Percentiles rank a stretch among this genome's conserved stretches.
Evolutionary conservation across 2,797 vertebrate species (phyloP).

Genomic region (Choloepus didactylus): DNA sequence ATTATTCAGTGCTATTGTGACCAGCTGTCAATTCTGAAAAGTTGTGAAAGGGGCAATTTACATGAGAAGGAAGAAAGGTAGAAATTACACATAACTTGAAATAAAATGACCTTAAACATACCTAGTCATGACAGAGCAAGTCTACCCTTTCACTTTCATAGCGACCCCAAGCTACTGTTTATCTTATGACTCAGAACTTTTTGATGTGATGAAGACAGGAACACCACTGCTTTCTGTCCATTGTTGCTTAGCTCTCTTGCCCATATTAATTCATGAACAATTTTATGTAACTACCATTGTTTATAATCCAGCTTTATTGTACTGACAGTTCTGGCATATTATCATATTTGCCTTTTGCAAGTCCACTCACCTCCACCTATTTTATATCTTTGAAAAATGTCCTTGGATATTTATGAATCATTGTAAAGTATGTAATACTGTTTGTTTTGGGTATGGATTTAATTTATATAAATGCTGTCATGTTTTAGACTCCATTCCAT

Average conservation of each 20-base stretch:
- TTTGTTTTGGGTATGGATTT: neutral
- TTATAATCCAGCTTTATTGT: neutral
- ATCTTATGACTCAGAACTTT: neutral
- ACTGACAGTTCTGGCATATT: neutral
- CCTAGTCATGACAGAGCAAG: neutral
- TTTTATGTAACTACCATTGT: too few relatives aligned
- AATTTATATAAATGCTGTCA: neutral
- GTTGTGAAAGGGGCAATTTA: neutral
- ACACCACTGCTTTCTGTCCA: neutral
- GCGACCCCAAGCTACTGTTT: neutral
- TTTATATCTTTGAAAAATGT: neutral
- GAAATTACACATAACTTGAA: neutral
- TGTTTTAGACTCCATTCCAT: neutral
- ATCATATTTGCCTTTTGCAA: neutral
- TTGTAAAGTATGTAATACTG: neutral
- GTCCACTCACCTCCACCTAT: neutral
- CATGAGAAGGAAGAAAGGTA: neutral
- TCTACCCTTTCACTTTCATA: neutral
- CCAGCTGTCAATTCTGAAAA: neutral
- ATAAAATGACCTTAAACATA: neutral
- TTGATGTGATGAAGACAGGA: neutral
- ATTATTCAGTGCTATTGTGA: neutral
- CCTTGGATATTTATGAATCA: neutral
- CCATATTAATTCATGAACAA: neutral
- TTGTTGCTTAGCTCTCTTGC: neutral